Conservation (phyloP, 2,888 invertebrate genomes). For the Celastrina argiolus region DNA sequence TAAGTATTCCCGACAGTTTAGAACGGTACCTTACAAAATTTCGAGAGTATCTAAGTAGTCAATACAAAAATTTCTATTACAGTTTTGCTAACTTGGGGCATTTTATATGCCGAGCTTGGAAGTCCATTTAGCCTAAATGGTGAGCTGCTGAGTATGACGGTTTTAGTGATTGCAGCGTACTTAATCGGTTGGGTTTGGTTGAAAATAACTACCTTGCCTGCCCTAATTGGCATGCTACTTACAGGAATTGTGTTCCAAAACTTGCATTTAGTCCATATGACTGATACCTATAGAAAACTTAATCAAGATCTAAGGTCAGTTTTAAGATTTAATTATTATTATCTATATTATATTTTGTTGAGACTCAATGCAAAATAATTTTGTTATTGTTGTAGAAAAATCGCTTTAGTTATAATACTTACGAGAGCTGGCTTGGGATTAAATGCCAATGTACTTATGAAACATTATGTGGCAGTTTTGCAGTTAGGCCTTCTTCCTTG, state of each 20-base stretch:
- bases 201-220: slow-evolving; percentile 83
- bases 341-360: not conserved
- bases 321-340: not conserved
- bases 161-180: slow-evolving; percentile 82
- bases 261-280: slow-evolving; percentile 78
- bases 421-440: slow-evolving; percentile 90
- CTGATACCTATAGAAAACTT: slow-evolving; percentile 79
- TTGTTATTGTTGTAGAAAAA: slow-evolving; percentile 74
- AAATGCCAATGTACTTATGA: slow-evolving; percentile 84
- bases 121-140: slow-evolving; percentile 80
- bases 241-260: slow-evolving; percentile 85
- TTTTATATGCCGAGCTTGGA: slow-evolving; percentile 81
- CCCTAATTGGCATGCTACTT: slow-evolving; percentile 86
- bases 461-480: slow-evolving; percentile 83
- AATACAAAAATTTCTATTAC: slow-evolving; percentile 36
- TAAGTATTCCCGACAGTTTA: slow-evolving; percentile 42
- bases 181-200: slow-evolving; percentile 84
- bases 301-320: slow-evolving; percentile 78
- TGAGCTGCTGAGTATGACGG: slow-evolving; percentile 81
- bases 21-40: too few species aligned
- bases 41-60: too few species aligned
- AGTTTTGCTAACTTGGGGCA: slow-evolving; percentile 82
- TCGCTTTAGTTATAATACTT: slow-evolving; percentile 89
- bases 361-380: not conserved
- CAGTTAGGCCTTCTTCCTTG: slow-evolving; percentile 89